These are phyloP conservation scores for Entosphenus tridentatus DNA, from an alignment of 2,113 vertebrate species.

Conservation along the genomic window DNA sequence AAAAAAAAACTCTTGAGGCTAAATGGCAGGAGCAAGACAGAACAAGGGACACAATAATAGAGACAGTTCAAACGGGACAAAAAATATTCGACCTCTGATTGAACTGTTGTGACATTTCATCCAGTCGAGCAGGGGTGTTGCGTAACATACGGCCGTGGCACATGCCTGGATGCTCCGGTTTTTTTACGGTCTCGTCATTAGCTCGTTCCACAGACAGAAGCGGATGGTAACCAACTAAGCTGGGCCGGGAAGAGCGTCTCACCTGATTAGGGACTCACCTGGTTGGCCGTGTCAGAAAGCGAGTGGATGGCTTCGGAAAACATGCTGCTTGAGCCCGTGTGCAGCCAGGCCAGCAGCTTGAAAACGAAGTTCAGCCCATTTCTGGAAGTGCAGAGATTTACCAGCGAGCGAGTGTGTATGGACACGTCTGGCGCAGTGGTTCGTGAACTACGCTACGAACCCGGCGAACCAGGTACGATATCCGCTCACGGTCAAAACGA, in stretches of 20 bases:
- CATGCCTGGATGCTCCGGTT: too few species aligned
- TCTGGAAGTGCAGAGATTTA: slow-evolving; percentile 23
- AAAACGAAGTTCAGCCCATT: slow-evolving; percentile 97
- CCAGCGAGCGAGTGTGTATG: too few species aligned
- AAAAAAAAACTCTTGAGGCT: neutral
- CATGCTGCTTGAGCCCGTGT: slow-evolving; percentile 95
- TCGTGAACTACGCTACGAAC: too few species aligned
- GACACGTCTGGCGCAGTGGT: too few species aligned
- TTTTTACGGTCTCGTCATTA: too few species aligned
- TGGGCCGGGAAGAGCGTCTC: too few species aligned
- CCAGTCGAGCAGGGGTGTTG: too few species aligned
- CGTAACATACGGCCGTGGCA: too few species aligned
- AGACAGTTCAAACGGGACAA: neutral
- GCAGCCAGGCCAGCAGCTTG: slow-evolving; percentile 92
- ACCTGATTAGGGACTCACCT: slow-evolving; percentile 25
- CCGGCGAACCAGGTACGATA: too few species aligned
- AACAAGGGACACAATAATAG: neutral
- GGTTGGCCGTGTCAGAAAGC: slow-evolving; percentile 87
- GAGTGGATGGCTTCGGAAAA: slow-evolving; percentile 97
- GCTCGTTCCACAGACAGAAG: too few species aligned
- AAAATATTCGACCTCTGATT: neutral
- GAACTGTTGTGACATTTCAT: neutral
- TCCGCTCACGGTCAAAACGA: too few species aligned
- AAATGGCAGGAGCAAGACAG: neutral
- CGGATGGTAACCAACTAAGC: too few species aligned